Percentiles rank a stretch among this genome's conserved stretches.
phyloP scores from a whole-genome alignment of 2,113 vertebrate genomes.

The Megaceryle torquata region DNA sequence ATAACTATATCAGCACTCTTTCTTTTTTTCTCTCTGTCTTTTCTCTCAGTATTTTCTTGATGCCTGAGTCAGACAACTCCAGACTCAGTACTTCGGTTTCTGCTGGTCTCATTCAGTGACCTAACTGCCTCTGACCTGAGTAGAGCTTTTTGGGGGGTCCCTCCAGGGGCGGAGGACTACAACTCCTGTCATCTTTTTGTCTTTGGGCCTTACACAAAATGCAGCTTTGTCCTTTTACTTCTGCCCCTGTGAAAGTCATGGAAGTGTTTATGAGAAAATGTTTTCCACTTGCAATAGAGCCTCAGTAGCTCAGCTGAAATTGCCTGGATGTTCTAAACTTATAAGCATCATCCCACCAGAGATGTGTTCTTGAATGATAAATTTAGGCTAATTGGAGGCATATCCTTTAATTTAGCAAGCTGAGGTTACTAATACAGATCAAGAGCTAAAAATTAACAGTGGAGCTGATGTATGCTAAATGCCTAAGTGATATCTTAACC shows the following conservation, averaged over 20 bases:
- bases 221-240: not conserved
- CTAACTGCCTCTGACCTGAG: not conserved
- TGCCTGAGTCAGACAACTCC: not conserved
- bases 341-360: conserved; percentile 42
- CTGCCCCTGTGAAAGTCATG: not conserved
- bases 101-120: not conserved
- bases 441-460: conserved; percentile 62
- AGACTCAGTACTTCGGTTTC: not conserved
- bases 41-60: not conserved
- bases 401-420: conserved; percentile 69
- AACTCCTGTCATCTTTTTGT: not conserved
- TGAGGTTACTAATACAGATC: conserved; percentile 66
- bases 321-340: conserved; percentile 57
- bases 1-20: rapidly evolving
- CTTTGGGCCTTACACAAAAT: not conserved
- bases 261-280: not conserved
- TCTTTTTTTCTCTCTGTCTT: not conserved
- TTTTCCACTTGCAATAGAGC: conserved; percentile 7
- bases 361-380: conserved; percentile 63
- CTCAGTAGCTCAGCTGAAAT: conserved; percentile 23
- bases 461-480: conserved; percentile 60
- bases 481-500: conserved; percentile 61
- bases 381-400: conserved; percentile 69
- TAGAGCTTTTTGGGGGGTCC: not conserved
- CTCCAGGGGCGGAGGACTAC: not conserved